Evolutionary conservation across 2,797 vertebrate genomes (phyloP), one percentile per base, ranked within the genome.

Genomic region (Crocidura indochinensis): DNA sequence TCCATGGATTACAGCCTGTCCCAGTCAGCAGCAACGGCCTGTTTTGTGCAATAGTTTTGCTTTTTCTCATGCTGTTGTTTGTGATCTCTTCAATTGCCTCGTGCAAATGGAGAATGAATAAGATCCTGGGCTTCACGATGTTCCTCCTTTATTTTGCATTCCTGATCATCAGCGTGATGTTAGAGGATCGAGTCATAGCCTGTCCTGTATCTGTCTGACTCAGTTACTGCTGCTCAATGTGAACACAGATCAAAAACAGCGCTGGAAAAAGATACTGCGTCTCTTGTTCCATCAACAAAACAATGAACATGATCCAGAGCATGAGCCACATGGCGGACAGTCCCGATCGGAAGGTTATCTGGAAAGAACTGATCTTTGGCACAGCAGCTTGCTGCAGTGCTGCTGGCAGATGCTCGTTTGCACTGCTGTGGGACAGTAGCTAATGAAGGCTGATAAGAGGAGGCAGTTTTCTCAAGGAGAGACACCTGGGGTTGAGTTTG

Each of bases 21-120:
- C 95, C 98, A 0, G 99, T 99, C 97, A 99, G 99, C 97, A 99
- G 99, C 97, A 99, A 99, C 0, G 99, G 99, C 53, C 98, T 99
- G 95, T 99, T 99, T 88, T 99, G 99, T 92, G 99, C 99, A 88
- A 99, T 99, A 1, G 99, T 99, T 93, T 97, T 99, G 95, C 99
- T 99, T 89, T 99, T 99, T 84, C 98, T 99, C 97, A 99, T 99
- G 99, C 99, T 99, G 29, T 98, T 99, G 31, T 99, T 99, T 76
- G 99, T 99, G 95, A 99, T 98, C 95, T 97, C 98, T 95, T 99
- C 99, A 44, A 99, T 99, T 0, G 99, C 99, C 4, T 67, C 20
- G 12, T 99, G 98, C 84, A 99, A 98, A 95, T 99, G 99, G 99
- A 99, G 97, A 95, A 99, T 99, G 99, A 99, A 99, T 97, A 99